Evolutionary conservation across 2,113 vertebrate species (phyloP), one percentile per base, ranked within the genome.

Genomic region (Garra rufa): DNA sequence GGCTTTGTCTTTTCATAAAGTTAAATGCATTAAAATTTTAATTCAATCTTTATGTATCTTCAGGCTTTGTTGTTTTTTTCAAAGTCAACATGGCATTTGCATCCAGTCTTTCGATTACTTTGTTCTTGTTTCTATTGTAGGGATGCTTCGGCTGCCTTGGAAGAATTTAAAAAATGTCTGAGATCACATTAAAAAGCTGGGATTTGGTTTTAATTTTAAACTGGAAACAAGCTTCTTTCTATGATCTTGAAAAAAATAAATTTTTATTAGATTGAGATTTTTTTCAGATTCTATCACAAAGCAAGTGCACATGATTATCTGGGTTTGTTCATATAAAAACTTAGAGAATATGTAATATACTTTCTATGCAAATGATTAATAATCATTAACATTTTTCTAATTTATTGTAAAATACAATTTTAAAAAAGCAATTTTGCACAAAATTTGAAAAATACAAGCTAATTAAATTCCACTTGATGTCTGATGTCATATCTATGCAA

Each of bases 1-100:
- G 41, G 30, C 34, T 17, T 65, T 0, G 6, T 34, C 63, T 65
- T 65, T 3, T 3, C 15, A 30, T 69, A 4, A 19, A 65, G 63
- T 0, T 1, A 65, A 65, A 6, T 19, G 10, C 1, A 69, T 21
- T 38, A 6, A 41, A 41, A 8, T 24, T n/a, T 44, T 44, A 26
- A 73, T 46, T 73, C 6, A 73, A 24, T 73, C 41, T 73, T 44
- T 44, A 71, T 8, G 24, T 71, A 43, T 70, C 9, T 43, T 4
- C 9, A 69, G 4, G 9, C 9, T 41, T n/a, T 46, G 24, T 28
- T 28, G 0, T n/a, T 26, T 28, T 26, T 26, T 61, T 55, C 21
- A 28, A 63, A 73, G n/a, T 41, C 65, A 69, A 69, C 65, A 41
- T 26, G 41, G 21, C 41, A 7, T 70, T 70, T n/a, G 67, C 67